A percentile compares a stretch with the other conserved stretches of the same genome.
phyloP scores from a whole-genome alignment of 2,113 vertebrate genomes.

The Elgaria multicarinata region DNA sequence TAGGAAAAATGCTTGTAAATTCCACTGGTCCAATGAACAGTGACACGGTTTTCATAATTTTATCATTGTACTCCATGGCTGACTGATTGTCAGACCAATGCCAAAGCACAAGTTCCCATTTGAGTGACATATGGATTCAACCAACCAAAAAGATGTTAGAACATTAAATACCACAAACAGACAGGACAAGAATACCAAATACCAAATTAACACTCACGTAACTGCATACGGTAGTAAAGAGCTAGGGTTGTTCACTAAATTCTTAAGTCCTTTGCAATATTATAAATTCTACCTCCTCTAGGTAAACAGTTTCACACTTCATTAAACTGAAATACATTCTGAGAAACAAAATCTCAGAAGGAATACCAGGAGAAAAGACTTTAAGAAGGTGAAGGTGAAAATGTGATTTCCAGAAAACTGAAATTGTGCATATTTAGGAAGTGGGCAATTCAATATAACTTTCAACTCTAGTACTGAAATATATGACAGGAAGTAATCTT shows the following conservation, averaged over 20 bases:
- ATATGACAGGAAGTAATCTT: conserved; percentile 37
- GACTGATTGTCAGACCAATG: conserved; percentile 76
- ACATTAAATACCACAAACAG: conserved; percentile 81
- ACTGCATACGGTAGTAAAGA: neutral
- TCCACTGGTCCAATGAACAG: conserved; percentile 84
- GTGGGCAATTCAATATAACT: conserved; percentile 3
- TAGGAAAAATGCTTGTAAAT: conserved; percentile 77
- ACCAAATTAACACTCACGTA: conserved; percentile 66
- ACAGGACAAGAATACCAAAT: conserved; percentile 81
- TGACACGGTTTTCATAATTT: conserved; percentile 87
- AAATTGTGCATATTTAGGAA: conserved; percentile 26
- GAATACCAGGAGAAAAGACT: neutral
- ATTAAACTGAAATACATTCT: neutral
- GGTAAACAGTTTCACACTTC: conserved; percentile 44
- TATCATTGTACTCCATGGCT: conserved; percentile 78
- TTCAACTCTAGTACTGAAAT: conserved; percentile 53
- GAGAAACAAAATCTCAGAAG: conserved; percentile 39
- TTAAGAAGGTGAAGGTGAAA: conserved; percentile 26
- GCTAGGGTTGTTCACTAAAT: conserved; percentile 16
- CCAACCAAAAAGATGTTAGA: conserved; percentile 86
- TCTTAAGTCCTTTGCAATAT: neutral
- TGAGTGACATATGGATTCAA: conserved; percentile 92
- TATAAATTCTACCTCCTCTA: neutral
- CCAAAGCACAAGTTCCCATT: conserved; percentile 81
- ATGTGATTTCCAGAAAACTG: neutral